Base-by-base conservation (phyloP, 2,888 invertebrate genomes). In the Megalurothrips usitatus region DNA sequence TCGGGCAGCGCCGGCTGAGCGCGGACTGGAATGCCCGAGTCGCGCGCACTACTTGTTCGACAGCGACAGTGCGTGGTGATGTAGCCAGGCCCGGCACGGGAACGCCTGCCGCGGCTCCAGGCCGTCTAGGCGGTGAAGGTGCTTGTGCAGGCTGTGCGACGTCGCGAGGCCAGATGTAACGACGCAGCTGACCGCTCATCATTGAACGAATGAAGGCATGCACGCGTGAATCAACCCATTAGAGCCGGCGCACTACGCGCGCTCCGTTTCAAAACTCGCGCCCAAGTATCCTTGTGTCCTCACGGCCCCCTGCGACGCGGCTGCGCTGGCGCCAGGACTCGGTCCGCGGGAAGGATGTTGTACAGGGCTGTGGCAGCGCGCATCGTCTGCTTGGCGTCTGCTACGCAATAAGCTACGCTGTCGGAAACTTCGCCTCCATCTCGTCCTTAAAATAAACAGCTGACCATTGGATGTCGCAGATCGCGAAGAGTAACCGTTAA, bases 381-480 rank as follows among this genome's bases (percentile, higher is more conserved):
- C 12, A 26, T n/a, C 68, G 68, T 75, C 68, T 75, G 68, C 68
- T 75, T 26, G 68, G 68, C 68, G 68, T 75, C 68, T 75, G 68
- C 68, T 75, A 75, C 68, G 68, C 68, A 12, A 26, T 75, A 26
- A 26, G 68, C 68, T 75, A 75, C 68, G 68, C 68, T 26, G 68
- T 75, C 8, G 68, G 26, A 75, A 75, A 75, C 68, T 75, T 75
- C 12, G 68, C 23, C 23, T 75, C 68, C 12, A 26, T 11, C 23
- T 26, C 23, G 26, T 75, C 68, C 68, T 75, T 75, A 75, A 75
- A 75, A 75, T 75, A 75, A 75, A 75, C 68, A 75, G 68, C 68
- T 75, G 68, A 26, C 68, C 26, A 75, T 75, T 75, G 68, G 68
- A 75, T 75, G 68, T 75, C 68, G 68, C 68, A 75, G 68, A 75